Evolutionary conservation across 2,888 invertebrate genomes (phyloP), one percentile per base, ranked within the genome.

Genomic region (Lithodes maja): DNA sequence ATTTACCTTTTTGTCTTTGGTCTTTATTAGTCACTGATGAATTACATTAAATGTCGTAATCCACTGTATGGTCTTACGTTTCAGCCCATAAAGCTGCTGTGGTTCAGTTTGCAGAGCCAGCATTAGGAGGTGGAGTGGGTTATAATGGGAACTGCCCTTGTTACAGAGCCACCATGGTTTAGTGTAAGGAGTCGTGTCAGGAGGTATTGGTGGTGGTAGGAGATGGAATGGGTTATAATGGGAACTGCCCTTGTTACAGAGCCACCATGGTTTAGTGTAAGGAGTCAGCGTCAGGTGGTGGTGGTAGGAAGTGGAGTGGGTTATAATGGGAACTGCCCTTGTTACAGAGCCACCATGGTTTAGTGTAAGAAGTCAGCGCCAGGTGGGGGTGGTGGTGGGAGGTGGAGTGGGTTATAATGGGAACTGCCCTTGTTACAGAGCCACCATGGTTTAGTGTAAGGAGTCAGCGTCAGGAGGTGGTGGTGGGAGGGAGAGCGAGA

Each of bases 391-490:
- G 33, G 33, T 33, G 33, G 33, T 33, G 33, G 33, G 33, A 33
- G 33, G 33, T 33, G 33, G 33, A 33, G 33, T 33, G 33, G 33
- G 33, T 33, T 33, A 33, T 33, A 33, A 33, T 33, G 33, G 33
- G 33, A 33, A 33, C 33, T 33, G 33, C 33, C 33, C 33, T 33
- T 33, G 33, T 33, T 33, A 7, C 80, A 91, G 91, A 91, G 80
- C 91, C 91, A 2, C 91, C 91, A 0, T 90, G 90, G 91, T 91
- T 91, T 82, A 74, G 85, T 1, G 87, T 89, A 5, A 84, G 91
- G 71, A 83, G 87, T 49, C 90, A 89, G 69, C 85, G 90, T 3
- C 79, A 87, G 77, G 55, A 97, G 87, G 91, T 91, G n/a, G 86
- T 87, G 80, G 91, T 91, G 1, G 90, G 88, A n/a, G 82, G 87